Conservation (phyloP, 2,113 vertebrate species). For the Leuciscus idus region DNA sequence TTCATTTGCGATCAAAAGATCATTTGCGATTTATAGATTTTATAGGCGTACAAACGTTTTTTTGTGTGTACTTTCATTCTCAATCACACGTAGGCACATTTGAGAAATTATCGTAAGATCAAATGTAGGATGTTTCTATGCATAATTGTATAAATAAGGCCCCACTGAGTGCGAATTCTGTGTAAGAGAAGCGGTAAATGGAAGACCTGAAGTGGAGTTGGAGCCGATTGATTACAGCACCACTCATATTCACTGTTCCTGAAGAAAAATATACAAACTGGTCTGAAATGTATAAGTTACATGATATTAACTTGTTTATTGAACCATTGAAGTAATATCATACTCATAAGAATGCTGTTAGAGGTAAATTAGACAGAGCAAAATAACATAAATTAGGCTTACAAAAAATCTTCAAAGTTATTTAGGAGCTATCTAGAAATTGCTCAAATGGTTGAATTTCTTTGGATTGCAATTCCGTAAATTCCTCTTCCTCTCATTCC, state of each 20-base stretch:
- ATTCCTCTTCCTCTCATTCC: not conserved
- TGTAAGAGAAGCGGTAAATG: not conserved
- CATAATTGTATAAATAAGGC: too few species aligned
- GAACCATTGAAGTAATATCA: conserved; percentile 4
- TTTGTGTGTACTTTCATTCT: too few species aligned
- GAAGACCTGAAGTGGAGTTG: not conserved
- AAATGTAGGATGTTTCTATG: too few species aligned
- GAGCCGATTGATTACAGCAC: not conserved
- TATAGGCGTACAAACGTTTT: too few species aligned
- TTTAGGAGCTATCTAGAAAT: not conserved
- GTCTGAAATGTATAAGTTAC: not conserved
- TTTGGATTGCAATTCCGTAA: not conserved
- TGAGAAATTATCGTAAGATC: too few species aligned
- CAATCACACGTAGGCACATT: too few species aligned
- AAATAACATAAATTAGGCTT: conserved; percentile 2
- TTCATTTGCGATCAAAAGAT: too few species aligned
- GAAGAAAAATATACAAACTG: not conserved
- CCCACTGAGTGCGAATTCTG: not conserved
- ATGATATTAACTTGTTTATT: not conserved
- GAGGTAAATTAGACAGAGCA: not conserved
- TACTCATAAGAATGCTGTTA: not conserved
- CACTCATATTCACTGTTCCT: not conserved
- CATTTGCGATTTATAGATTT: too few species aligned
- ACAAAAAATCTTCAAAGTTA: not conserved
- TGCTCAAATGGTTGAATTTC: not conserved